Conservation (phyloP, 2,888 invertebrate species). For the Phyto melanocephala region DNA sequence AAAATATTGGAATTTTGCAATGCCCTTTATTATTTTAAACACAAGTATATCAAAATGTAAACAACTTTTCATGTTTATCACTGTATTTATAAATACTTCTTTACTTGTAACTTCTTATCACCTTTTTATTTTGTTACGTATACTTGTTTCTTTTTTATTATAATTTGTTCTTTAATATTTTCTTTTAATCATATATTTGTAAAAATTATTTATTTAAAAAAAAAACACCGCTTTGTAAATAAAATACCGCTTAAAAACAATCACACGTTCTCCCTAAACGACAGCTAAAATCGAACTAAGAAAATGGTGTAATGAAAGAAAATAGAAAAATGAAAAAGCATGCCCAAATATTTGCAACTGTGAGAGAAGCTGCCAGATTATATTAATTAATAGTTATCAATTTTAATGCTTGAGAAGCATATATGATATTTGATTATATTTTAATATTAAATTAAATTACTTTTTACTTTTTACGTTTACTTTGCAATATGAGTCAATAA, state of each 20-base stretch:
- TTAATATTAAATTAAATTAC: too few relatives aligned
- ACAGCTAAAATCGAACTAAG: slow-evolving; percentile 60
- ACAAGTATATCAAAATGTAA: slow-evolving; percentile 17
- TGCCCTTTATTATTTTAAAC: slow-evolving; percentile 27
- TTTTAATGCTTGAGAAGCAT: too few relatives aligned
- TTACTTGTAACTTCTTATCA: slow-evolving; percentile 52
- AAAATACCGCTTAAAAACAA: slow-evolving; percentile 25
- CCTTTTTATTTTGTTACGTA: slow-evolving; percentile 73
- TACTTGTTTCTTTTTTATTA: slow-evolving; percentile 49
- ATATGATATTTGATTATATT: too few relatives aligned
- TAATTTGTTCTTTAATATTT: slow-evolving; percentile 1
- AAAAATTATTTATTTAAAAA: slow-evolving; percentile 21
- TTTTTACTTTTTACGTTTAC: too few relatives aligned
- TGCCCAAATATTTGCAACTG: slow-evolving; percentile 11
- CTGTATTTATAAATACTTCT: neutral
- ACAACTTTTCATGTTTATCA: slow-evolving; percentile 56
- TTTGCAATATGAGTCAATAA: too few relatives aligned
- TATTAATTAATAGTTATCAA: too few relatives aligned
- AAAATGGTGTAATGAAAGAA: slow-evolving; percentile 31
- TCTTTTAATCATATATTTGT: neutral
- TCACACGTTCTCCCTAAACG: slow-evolving; percentile 32
- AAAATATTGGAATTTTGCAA: slow-evolving; percentile 61
- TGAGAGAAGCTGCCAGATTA: neutral
- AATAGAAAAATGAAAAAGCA: slow-evolving; percentile 18
- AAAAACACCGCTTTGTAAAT: slow-evolving; percentile 39